A percentile compares a stretch with the other conserved stretches of the same genome.
phyloP scores from a whole-genome alignment of 2,888 invertebrate species.

The Cephonodes hylas region DNA sequence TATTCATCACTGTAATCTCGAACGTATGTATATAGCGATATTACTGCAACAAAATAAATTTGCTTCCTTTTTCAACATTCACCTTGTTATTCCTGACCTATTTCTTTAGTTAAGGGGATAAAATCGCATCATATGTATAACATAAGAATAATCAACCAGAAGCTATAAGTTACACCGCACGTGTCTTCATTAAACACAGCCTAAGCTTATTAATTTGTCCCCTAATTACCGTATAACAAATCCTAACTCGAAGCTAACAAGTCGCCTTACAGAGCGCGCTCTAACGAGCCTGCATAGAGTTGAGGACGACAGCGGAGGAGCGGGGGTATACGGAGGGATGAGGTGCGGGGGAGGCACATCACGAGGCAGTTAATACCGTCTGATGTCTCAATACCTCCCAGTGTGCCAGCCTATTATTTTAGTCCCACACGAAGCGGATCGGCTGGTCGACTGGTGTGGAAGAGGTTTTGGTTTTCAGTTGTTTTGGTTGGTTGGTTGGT shows the following conservation, averaged over 20 bases:
- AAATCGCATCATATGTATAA: too few species aligned
- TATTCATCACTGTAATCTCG: too few species aligned
- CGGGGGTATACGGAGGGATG: background rate
- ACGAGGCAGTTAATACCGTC: conserved; percentile 55
- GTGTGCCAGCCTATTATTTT: conserved; percentile 79
- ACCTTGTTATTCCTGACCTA: too few species aligned
- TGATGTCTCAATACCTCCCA: conserved; percentile 82
- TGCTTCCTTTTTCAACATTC: too few species aligned
- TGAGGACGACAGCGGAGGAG: background rate
- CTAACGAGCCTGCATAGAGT: conserved; percentile 22
- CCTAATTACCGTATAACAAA: conserved; percentile 34
- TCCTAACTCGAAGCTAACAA: conserved; percentile 36
- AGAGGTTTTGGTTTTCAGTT: too few species aligned
- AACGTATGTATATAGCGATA: too few species aligned
- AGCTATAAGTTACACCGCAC: background rate
- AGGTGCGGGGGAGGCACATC: conserved; percentile 26
- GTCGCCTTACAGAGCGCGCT: conserved; percentile 25
- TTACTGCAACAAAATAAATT: too few species aligned
- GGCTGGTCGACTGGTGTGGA: conserved; percentile 41
- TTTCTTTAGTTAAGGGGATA: background rate
- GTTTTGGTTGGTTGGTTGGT: too few species aligned
- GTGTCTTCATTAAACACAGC: background rate
- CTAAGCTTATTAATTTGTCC: conserved; percentile 27
- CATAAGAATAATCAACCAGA: too few species aligned
- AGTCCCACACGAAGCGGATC: conserved; percentile 71